Percentiles rank a stretch among this genome's conserved stretches.
phyloP scores from a whole-genome alignment of 1,140 invertebrate species.

The Cyphomyrmex costatus region DNA sequence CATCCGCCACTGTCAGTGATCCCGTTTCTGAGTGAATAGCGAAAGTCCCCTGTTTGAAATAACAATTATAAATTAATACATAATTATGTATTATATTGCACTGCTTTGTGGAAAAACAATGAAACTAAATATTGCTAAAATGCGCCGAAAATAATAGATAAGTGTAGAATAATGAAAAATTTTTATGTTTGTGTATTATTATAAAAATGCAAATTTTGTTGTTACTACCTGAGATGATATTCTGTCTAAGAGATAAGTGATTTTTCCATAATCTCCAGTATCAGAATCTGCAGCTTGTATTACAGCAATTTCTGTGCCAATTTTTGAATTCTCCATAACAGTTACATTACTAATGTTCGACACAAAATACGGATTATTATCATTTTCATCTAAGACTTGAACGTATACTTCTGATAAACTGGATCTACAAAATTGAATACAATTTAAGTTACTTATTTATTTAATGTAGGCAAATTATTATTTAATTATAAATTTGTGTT shows the following conservation, averaged over 20 bases:
- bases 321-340: constrained; percentile 92
- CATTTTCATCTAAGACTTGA: constrained; percentile 95
- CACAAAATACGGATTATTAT: constrained; percentile 96
- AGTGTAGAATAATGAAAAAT: constrained; percentile 4
- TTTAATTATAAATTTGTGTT: neutral
- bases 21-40: constrained; percentile 95
- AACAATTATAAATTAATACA: constrained; percentile 79
- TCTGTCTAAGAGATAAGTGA: constrained; percentile 95
- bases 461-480: constrained; percentile 6
- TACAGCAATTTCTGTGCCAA: constrained; percentile 91
- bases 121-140: neutral
- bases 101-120: neutral
- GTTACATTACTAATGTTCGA: constrained; percentile 90
- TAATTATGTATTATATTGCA: neutral
- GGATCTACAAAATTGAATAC: constrained; percentile 75
- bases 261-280: constrained; percentile 95
- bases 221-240: constrained; percentile 92
- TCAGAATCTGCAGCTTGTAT: constrained; percentile 95
- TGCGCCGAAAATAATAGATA: neutral
- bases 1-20: constrained; percentile 92
- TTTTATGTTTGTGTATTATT: neutral
- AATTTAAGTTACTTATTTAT: constrained; percentile 69
- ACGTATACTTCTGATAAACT: constrained; percentile 83
- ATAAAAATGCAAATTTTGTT: neutral
- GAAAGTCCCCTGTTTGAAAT: constrained; percentile 90